A percentile compares a stretch with the other conserved stretches of the same genome.
Evolutionary conservation across 1,140 invertebrate species (phyloP).

Genomic region (Wasmannia auropunctata): DNA sequence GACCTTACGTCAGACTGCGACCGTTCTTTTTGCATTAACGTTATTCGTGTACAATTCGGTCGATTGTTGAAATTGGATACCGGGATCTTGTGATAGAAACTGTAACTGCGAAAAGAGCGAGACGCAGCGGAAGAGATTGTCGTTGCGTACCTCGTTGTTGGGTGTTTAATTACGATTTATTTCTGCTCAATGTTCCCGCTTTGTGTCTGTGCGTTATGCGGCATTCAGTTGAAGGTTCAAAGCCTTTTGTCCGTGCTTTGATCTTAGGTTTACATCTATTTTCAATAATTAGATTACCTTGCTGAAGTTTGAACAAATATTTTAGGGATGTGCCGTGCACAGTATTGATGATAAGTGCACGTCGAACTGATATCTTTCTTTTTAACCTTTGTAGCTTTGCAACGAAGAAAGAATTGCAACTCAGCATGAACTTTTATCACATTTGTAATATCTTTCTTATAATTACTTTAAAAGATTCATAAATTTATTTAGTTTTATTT

Average conservation of each 20-base stretch:
- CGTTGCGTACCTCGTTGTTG: background rate
- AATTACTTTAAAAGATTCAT: background rate
- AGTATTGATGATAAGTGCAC: background rate
- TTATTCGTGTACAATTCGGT: background rate
- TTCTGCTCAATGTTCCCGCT: background rate
- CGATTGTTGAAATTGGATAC: background rate
- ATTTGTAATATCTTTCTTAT: background rate
- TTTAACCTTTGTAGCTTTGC: background rate
- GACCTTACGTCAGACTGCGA: background rate
- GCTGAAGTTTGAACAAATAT: background rate
- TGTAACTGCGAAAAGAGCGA: background rate
- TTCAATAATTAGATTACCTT: background rate
- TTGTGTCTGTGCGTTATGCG: background rate
- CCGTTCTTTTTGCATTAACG: background rate
- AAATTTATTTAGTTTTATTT: background rate
- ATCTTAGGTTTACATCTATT: background rate
- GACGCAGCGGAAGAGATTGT: background rate
- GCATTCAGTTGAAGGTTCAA: background rate
- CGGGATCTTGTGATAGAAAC: background rate
- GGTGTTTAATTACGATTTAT: background rate
- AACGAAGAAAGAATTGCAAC: background rate
- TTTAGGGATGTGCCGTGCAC: background rate
- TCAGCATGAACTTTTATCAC: background rate
- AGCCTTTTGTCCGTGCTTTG: background rate
- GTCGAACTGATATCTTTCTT: background rate